Evolutionary conservation across 37 sponge, comb jelly and placozoan species (phyloP).

Genomic region (Agelas oroides): DNA sequence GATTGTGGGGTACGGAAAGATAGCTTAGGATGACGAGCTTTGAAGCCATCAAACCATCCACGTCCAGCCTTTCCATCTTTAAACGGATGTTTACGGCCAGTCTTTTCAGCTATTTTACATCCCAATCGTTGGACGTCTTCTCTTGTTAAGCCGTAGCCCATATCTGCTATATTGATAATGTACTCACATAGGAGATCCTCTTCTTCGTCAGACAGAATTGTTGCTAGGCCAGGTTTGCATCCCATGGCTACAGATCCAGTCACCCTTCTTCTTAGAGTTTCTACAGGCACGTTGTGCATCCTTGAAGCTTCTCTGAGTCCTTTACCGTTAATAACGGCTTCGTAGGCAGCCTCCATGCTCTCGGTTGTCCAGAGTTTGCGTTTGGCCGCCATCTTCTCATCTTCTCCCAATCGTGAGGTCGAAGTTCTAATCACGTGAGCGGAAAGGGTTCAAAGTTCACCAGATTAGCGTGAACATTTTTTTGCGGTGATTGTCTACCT

Average conservation of each 20-base stretch:
- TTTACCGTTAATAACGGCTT: constrained; percentile 25
- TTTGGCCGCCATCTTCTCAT: too few species aligned
- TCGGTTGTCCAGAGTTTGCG: constrained; percentile 46
- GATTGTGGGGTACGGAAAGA: constrained; percentile 23
- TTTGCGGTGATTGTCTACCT: too few species aligned
- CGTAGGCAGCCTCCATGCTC: constrained; percentile 49
- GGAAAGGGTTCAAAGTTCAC: too few species aligned
- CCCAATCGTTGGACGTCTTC: constrained; percentile 41
- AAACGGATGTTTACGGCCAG: constrained; percentile 32
- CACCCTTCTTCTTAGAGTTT: constrained; percentile 48
- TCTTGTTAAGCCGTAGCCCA: constrained; percentile 43
- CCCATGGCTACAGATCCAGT: constrained; percentile 44
- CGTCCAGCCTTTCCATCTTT: constrained; percentile 17
- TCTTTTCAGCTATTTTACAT: constrained; percentile 35
- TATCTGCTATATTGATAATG: constrained; percentile 47
- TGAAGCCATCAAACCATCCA: constrained; percentile 51
- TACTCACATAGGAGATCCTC: constrained; percentile 31
- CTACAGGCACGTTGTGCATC: constrained; percentile 47
- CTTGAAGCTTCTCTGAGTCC: constrained; percentile 49
- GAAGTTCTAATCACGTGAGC: too few species aligned
- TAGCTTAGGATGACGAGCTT: constrained; percentile 26
- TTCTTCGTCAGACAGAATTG: constrained; percentile 50
- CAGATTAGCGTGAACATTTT: too few species aligned
- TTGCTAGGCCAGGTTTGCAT: constrained; percentile 50
- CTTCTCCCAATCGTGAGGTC: too few species aligned